Evolutionary conservation across 2,797 vertebrate species (phyloP).

Genomic region (Lemur catta): DNA sequence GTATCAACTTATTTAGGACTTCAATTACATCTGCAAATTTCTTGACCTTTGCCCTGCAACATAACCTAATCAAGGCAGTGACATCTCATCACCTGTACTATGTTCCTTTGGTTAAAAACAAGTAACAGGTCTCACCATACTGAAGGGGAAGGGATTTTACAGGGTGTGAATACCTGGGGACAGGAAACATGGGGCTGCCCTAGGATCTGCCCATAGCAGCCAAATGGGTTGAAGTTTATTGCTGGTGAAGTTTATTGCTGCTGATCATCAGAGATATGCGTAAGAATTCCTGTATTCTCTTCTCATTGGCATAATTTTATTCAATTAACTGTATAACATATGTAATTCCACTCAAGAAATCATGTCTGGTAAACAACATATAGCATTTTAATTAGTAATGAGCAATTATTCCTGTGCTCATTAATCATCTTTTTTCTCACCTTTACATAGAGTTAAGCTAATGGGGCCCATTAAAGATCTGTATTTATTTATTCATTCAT

Average conservation of each 20-base stretch:
- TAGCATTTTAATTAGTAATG: neutral
- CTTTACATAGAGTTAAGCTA: neutral
- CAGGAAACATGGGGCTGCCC: neutral
- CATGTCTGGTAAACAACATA: neutral
- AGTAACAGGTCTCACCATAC: neutral
- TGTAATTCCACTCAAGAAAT: neutral
- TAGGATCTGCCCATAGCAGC: neutral
- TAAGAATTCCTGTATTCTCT: neutral
- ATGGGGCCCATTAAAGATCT: neutral
- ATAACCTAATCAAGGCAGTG: neutral
- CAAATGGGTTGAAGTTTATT: neutral
- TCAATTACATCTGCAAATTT: neutral
- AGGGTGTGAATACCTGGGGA: neutral
- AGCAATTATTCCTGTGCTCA: neutral
- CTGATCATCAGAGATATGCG: neutral
- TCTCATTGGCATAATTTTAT: neutral
- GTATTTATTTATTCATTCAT: neutral
- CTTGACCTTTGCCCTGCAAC: neutral
- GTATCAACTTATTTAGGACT: neutral
- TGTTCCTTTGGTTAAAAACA: neutral
- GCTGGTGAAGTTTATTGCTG: neutral
- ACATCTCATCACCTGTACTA: neutral
- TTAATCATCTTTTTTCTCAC: neutral
- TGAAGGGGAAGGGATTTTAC: neutral
- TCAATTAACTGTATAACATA: neutral